Evolutionary conservation across 2,797 vertebrate species (phyloP), one percentile per base, ranked within the genome.

Genomic region (Brachyrhaphis roseni): DNA sequence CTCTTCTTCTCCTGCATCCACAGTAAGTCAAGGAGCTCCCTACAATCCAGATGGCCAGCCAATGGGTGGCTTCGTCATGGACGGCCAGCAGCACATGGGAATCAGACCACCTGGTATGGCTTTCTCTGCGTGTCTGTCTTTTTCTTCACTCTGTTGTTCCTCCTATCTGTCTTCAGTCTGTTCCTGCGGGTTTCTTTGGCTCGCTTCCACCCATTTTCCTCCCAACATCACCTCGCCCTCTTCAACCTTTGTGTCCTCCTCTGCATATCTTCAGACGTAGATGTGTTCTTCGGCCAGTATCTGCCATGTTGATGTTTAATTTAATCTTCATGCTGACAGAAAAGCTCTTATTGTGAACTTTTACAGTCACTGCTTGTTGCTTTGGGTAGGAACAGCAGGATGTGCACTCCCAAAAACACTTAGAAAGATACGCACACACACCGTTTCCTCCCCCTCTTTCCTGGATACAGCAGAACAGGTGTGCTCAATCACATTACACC

Each of bases 41-140:
- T 99, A 99, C 94, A 99, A 98, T 90, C 97, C 98, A 13, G 98
- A 99, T 8, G 98, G 98, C 92, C 98, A 99, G 95, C 98, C 98
- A 2, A 99, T 99, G 97, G 97, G 98, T 96, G 98, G 98, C 87
- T 99, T 99, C 55, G 98, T 99, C 95, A 99, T 99, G 98, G 98
- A 99, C 8, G 97, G 98, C 91, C 98, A 99, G 93, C 98, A 99
- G 94, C 98, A 99, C 96, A 99, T 99, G 98, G 98, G 98, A 95
- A 99, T 99, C 96, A 97, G 98, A 97, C 98, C 98, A 46, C 98
- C 98, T 97, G 98, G 98, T 99, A 97, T 96, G 97, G 84, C 85
- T 91, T 90, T 88, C 80, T 85, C 90, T 88, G 85, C 74, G 64
- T 90, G 89, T 91, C 91, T 92, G 83, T 83, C 84, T 81, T 81